These are phyloP conservation scores for Characodon lateralis DNA, from an alignment of 2,797 vertebrate species.

Conservation along the genomic window DNA sequence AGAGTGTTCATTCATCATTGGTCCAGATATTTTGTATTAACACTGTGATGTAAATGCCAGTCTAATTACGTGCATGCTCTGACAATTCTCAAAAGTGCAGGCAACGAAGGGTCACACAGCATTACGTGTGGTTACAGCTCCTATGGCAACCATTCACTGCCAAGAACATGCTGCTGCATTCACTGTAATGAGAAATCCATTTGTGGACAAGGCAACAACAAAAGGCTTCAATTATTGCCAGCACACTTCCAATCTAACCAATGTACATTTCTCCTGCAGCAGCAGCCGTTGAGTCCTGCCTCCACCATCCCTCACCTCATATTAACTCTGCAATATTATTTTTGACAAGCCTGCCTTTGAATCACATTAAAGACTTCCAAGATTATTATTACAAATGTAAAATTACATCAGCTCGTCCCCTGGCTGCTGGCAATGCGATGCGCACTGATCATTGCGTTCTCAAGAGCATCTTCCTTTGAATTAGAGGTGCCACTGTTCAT, in stretches of 20 bases:
- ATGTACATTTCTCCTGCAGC: slow-evolving; percentile 44
- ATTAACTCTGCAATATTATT: slow-evolving; percentile 57
- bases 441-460: slow-evolving; percentile 59
- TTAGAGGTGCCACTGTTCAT: slow-evolving; percentile 77
- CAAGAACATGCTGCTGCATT: slow-evolving; percentile 53
- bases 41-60: slow-evolving; percentile 7
- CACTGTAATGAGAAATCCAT: slow-evolving; percentile 71
- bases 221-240: slow-evolving; percentile 65
- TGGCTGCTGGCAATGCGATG: slow-evolving; percentile 48
- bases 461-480: slow-evolving; percentile 70
- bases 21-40: slow-evolving; percentile 11
- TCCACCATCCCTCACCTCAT: slow-evolving; percentile 51
- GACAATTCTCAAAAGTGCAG: slow-evolving; percentile 23
- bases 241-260: slow-evolving; percentile 53
- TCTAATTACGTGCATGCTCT: slow-evolving; percentile 18
- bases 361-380: slow-evolving; percentile 74
- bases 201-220: slow-evolving; percentile 70
- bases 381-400: slow-evolving; percentile 76
- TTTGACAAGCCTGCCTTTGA: slow-evolving; percentile 70
- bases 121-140: slow-evolving; percentile 52
- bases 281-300: neutral
- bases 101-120: slow-evolving; percentile 48
- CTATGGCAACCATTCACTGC: slow-evolving; percentile 61
- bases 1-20: slow-evolving; percentile 1
- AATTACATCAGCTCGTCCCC: slow-evolving; percentile 69